Evolutionary conservation across 2,797 vertebrate species (phyloP), one percentile per base, ranked within the genome.

Genomic region (Phoxinus dragarum): DNA sequence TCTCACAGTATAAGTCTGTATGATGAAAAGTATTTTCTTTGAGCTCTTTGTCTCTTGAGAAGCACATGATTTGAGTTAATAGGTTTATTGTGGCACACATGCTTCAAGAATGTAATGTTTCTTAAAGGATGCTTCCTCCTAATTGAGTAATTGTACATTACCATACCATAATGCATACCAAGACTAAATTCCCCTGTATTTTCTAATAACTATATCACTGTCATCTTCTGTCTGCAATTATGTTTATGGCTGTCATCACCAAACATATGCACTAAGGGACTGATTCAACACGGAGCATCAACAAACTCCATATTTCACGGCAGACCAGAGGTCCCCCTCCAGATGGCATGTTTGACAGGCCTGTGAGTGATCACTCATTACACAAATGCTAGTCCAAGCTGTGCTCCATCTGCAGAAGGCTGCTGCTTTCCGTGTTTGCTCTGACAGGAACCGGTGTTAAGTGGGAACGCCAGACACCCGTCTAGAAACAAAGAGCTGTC

Each of bases 281-380:
- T 75, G 59, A 36, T 64, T 67, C 47, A 69, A 68, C 61, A 66
- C 3, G 1, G 8, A 69, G 52, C 3, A 1, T 84, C 74, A 71
- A 59, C 75, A 69, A 73, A 66, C n/a, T 40, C 36, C 66, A 71
- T 69, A 56, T 42, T 69, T 54, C 72, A 86, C 14, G 0, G 74
- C 44, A 59, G 75, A 86, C 86, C 87, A 79, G 81, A 84, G 47
- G 89, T 85, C 90, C 84, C 84, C 79, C 76, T 91, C 87, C 93
- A 94, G 92, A 93, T 94, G 94, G 93, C 90, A 88, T 90, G 90
- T 89, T 69, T 90, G 93, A 90, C 91, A 88, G 87, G 86, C 88
- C 84, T 91, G 90, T 90, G 93, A 92, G 91, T 89, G 91, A 93
- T 92, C 88, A 79, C 89, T 95, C 93, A 93, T 94, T 93, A 92